A percentile compares a stretch with the other conserved stretches of the same genome.
phyloP scores from a whole-genome alignment of 2,797 vertebrate species.

The Darevskia nairensis region DNA sequence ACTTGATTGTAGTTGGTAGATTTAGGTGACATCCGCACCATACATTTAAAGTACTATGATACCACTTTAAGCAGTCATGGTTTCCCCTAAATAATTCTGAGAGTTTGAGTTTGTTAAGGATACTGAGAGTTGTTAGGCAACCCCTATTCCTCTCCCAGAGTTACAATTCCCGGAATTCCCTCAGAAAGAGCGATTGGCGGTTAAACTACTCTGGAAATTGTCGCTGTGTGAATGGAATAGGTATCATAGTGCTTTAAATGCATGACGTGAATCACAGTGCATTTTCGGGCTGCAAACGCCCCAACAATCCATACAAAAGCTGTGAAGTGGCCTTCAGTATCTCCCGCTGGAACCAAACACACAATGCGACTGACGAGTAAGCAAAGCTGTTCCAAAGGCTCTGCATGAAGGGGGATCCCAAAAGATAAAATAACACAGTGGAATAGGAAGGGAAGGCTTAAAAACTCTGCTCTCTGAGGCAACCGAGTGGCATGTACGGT shows the following conservation, averaged over 20 bases:
- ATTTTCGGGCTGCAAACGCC: background rate
- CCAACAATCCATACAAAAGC: conserved; percentile 1
- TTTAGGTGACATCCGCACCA: no score
- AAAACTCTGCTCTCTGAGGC: background rate
- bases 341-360: background rate
- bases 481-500: background rate
- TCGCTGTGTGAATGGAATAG: no score
- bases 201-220: no score
- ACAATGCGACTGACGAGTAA: background rate
- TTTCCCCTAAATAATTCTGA: no score
- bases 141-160: no score
- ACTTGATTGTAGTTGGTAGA: background rate
- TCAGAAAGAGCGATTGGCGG: no score
- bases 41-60: no score
- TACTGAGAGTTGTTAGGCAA: no score
- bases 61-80: no score
- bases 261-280: background rate
- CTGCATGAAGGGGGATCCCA: background rate
- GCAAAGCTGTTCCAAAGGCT: background rate
- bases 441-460: background rate
- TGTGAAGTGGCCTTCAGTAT: background rate
- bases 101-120: no score
- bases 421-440: conserved; percentile 11
- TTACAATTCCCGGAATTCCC: no score
- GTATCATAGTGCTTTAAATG: no score